phyloP scores from a whole-genome alignment of 2,113 vertebrate genomes.

The Alethe diademata region DNA sequence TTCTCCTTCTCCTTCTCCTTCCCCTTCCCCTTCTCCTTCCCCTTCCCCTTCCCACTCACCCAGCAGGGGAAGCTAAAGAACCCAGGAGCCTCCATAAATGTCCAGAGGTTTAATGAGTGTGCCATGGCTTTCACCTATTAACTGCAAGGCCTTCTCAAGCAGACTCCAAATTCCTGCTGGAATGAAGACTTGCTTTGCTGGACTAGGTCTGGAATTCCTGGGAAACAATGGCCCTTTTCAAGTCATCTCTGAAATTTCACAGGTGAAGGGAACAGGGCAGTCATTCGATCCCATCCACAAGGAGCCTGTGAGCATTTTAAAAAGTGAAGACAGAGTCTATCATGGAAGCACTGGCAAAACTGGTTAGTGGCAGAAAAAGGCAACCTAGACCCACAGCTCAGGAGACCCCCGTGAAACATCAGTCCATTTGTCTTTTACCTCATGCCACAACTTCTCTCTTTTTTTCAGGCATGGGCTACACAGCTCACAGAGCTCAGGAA shows the following conservation, averaged over 20 bases:
- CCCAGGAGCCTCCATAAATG: conserved; percentile 31
- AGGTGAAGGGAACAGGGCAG: conserved; percentile 91
- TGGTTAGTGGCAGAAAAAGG: conserved; percentile 53
- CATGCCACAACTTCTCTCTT: background rate
- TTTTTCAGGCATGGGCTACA: background rate
- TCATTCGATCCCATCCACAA: conserved; percentile 79
- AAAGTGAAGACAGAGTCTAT: conserved; percentile 67
- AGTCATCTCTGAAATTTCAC: conserved; percentile 90
- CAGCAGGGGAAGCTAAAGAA: background rate
- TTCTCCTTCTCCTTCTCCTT: conserved; percentile 35
- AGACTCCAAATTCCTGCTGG: conserved; percentile 94
- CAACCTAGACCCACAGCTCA: conserved; percentile 20
- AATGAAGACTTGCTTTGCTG: conserved; percentile 92
- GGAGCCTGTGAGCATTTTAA: conserved; percentile 71
- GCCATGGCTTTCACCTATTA: conserved; percentile 70
- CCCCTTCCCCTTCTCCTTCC: conserved; percentile 10
- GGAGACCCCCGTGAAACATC: conserved; percentile 19
- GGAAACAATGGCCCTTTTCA: conserved; percentile 96
- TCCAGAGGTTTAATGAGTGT: conserved; percentile 68
- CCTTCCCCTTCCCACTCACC: conserved; percentile 14
- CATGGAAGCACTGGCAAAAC: conserved; percentile 56
- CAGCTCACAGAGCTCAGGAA: background rate
- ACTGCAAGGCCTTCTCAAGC: conserved; percentile 83
- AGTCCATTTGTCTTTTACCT: conserved; percentile 22
- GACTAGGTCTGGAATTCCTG: conserved; percentile 88